Evolutionary conservation across 1,140 invertebrate species (phyloP), one percentile per base, ranked within the genome.

Genomic region (Bradysia coprophila): DNA sequence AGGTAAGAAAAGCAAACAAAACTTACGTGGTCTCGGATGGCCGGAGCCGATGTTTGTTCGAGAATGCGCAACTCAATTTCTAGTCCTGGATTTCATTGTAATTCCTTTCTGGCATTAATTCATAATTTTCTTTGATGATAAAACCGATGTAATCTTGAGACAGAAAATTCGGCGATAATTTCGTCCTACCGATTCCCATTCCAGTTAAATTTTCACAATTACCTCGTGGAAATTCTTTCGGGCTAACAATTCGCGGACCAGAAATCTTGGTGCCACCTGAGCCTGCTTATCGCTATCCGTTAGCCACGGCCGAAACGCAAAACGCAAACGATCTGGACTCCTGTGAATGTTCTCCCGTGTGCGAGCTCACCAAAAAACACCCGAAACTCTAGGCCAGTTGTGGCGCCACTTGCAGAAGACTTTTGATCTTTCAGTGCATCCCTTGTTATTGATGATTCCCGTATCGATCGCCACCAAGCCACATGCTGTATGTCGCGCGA

Each of bases 101-200:
- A 49, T 15, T 2, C 81, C 79, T 51, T 81, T 71, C 60, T 97
- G 92, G 80, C 98, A 81, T 49, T 96, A 65, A 64, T 95, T 97
- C 79, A 98, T 93, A 48, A 95, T 87, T 63, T 94, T 96, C 64
- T 91, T 97, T 39, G 45, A 32, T 49, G 51, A 98, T 95, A 59
- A 96, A 98, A 19, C 91, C 92, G 45, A 96, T 89, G 66, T 97
- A 98, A 76, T 97, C 92, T 96, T 65, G 33, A 75, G 71, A 47
- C 42, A 45, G 49, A 52, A 33, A 32, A 11, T 15, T n/a, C n/a
- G 32, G n/a, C n/a, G n/a, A n/a, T n/a, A n/a, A n/a, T n/a, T n/a
- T n/a, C n/a, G n/a, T n/a, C n/a, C n/a, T n/a, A n/a, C n/a, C n/a
- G n/a, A n/a, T n/a, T n/a, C n/a, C n/a, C n/a, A n/a, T n/a, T n/a